Percentiles rank a stretch among this genome's conserved stretches.
These are phyloP conservation scores for Arizona elegans DNA, from an alignment of 2,113 vertebrate species.

Conservation along the genomic window DNA sequence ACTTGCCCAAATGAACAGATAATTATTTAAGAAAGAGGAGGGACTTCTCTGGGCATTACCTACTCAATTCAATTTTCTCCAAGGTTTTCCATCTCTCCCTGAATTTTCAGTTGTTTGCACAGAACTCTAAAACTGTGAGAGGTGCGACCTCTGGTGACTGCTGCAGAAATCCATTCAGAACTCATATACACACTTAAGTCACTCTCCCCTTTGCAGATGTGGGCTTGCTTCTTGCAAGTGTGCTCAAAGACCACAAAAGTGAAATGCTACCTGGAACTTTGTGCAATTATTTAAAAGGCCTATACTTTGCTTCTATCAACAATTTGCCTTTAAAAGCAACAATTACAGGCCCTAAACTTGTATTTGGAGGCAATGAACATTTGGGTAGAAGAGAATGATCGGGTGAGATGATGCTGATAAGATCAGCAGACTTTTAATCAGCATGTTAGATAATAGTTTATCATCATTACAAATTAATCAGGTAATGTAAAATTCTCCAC, in stretches of 20 bases:
- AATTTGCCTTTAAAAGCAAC: neutral
- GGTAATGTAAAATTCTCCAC: neutral
- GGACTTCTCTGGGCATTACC: neutral
- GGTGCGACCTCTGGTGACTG: constrained; percentile 74
- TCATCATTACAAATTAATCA: neutral
- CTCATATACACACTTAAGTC: neutral
- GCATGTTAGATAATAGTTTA: neutral
- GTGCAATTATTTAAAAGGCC: neutral
- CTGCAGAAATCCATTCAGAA: constrained; percentile 5
- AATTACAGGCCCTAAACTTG: neutral
- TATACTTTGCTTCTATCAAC: neutral
- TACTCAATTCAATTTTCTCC: neutral
- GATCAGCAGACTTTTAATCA: constrained; percentile 14
- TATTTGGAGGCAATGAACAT: neutral
- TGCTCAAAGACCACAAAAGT: neutral
- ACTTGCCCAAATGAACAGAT: neutral
- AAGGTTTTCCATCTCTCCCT: neutral
- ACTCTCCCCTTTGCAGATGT: constrained; percentile 57
- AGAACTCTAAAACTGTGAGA: constrained; percentile 41
- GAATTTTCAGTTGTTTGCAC: neutral
- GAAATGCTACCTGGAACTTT: neutral
- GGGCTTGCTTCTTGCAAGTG: neutral
- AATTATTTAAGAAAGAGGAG: neutral
- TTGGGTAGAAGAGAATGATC: neutral
- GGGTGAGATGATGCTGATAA: neutral